A percentile compares a stretch with the other conserved stretches of the same genome.
Evolutionary conservation across 2,113 vertebrate species (phyloP).

Genomic region (Poicephalus meyeri): DNA sequence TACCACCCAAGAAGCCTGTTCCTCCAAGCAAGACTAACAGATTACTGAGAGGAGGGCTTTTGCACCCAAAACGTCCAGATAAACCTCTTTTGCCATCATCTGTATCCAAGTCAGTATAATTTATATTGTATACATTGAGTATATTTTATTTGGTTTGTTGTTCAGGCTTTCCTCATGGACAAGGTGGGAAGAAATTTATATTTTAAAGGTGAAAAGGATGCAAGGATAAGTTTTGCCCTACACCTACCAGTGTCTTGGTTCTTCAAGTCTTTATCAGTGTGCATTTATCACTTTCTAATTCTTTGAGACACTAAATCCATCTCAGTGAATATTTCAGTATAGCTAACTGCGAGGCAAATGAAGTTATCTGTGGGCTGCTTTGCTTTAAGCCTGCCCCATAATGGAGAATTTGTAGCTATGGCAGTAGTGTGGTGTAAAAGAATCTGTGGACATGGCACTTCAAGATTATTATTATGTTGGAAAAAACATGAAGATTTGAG

Average conservation of each 20-base stretch:
- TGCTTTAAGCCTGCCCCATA: background rate
- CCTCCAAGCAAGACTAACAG: constrained; percentile 82
- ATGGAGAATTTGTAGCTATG: background rate
- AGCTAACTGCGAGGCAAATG: background rate
- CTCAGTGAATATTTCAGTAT: background rate
- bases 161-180: background rate
- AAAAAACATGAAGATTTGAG: background rate
- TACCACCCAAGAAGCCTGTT: constrained; percentile 92
- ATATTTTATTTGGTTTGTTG: background rate
- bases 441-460: background rate
- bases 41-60: constrained; percentile 68
- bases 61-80: constrained; percentile 86
- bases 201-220: background rate
- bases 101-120: constrained; percentile 78
- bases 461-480: background rate
- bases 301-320: background rate
- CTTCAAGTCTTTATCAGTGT: background rate
- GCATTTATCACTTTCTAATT: background rate
- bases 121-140: background rate
- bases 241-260: background rate
- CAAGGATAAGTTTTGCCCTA: background rate
- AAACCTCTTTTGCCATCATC: constrained; percentile 83
- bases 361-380: background rate
- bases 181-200: background rate
- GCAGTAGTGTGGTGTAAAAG: background rate